Base-by-base conservation (phyloP, 2,797 vertebrate genomes). In the Cetoscarus ocellatus region DNA sequence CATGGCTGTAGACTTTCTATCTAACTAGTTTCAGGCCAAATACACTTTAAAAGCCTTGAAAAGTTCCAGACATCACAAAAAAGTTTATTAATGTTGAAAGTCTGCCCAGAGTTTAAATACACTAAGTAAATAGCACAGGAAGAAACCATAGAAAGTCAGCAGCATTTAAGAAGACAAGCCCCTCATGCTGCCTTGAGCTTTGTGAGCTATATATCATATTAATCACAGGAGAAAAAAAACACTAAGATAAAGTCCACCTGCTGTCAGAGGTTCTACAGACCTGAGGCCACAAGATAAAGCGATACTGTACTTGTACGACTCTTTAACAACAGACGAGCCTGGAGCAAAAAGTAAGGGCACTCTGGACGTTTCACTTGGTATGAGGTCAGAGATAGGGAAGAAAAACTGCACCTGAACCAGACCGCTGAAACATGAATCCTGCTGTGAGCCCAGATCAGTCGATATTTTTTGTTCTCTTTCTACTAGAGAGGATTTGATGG, bases 181-280 rank as follows among this genome's bases (percentile, higher is more conserved):
- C 70, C 57, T 9, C 15, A 73, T 70, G 38, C n/a, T 36, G 59
- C 27, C 59, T 61, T 70, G 10, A 65, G n/a, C 27, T 17, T n/a
- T n/a, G n/a, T n/a, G 27, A 27, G 27, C 27, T 27, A 10, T 0
- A 13, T 61, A 54, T 83, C 72, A 61, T 48, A 58, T 68, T 69
- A 50, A 68, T 57, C 48, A 40, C 4, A 34, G 4, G 67, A 35
- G 67, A 53, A 40, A 19, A 39, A 8, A 14, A 11, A 50, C 10
- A 51, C 27, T 13, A 53, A 54, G 34, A 73, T 39, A 13, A 58
- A 45, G 43, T 65, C 62, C 52, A 42, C 45, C 44, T 59, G 67
- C 61, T 18, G 42, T 14, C 18, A 50, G 47, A 69, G 17, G 73
- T 63, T 59, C 10, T 51, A 61, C 43, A 4, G 10, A 9, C 36